A percentile compares a stretch with the other conserved stretches of the same genome.
Evolutionary conservation across 23 tunicate species (phyloP).

Genomic region (Halocynthia aurantium): DNA sequence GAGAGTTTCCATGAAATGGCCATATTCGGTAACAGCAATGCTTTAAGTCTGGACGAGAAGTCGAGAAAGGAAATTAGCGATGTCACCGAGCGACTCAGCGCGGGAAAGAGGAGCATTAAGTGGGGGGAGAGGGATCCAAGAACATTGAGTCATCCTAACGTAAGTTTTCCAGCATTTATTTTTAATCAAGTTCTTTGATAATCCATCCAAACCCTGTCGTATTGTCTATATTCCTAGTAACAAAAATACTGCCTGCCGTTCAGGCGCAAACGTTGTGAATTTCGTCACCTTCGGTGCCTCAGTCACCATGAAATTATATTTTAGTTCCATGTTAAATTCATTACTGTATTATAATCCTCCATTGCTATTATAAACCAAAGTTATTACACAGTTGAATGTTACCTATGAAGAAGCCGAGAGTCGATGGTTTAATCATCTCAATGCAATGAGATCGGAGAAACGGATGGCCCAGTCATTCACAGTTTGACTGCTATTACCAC

Average conservation of each 20-base stretch:
- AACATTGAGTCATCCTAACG: conserved; percentile 20
- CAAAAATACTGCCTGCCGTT: too few relatives aligned
- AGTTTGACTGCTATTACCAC: too few relatives aligned
- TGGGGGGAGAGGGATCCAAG: conserved; percentile 24
- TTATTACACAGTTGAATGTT: conserved; percentile 5
- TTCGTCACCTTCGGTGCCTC: too few relatives aligned
- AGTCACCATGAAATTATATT: too few relatives aligned
- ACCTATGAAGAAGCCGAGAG: conserved; percentile 21
- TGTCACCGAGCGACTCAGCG: conserved; percentile 2
- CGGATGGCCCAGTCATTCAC: too few relatives aligned
- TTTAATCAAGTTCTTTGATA: background rate
- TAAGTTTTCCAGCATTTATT: background rate
- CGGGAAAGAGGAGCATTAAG: background rate
- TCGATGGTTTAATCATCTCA: conserved; percentile 8
- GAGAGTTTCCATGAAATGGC: conserved; percentile 82
- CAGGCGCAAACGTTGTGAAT: background rate
- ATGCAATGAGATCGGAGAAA: conserved; percentile 11
- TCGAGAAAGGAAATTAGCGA: conserved; percentile 50
- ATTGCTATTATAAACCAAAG: too few relatives aligned
- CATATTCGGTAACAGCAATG: conserved; percentile 65
- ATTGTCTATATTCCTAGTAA: too few relatives aligned
- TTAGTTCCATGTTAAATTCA: too few relatives aligned
- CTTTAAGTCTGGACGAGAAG: conserved; percentile 44
- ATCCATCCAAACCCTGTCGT: background rate
- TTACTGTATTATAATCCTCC: too few relatives aligned